Evolutionary conservation across 2,113 vertebrate species (phyloP).

Genomic region (Steatornis caripensis): DNA sequence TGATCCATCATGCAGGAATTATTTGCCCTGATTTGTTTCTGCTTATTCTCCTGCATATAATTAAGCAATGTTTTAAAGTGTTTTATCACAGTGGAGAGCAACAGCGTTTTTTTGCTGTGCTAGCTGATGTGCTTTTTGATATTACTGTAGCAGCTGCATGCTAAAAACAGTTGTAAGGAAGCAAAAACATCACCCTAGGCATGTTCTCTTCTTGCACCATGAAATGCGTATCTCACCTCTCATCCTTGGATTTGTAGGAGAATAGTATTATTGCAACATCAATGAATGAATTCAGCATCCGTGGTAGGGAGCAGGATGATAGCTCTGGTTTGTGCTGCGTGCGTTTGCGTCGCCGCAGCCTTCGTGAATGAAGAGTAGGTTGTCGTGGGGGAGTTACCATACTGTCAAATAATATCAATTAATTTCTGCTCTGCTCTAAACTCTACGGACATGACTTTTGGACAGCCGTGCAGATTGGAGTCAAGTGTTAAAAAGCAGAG

Average conservation of each 20-base stretch:
- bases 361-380: not conserved
- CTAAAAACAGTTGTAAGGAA: conserved; percentile 37
- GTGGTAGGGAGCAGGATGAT: not conserved
- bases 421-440: not conserved
- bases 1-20: not conserved
- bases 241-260: not conserved
- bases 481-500: not conserved
- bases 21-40: conserved; percentile 19
- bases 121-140: conserved; percentile 46
- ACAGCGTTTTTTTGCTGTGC: conserved; percentile 15
- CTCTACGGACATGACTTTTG: not conserved
- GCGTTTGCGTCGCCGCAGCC: not conserved
- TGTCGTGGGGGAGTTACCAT: not conserved
- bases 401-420: not conserved
- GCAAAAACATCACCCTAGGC: conserved; percentile 9
- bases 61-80: conserved; percentile 26
- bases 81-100: conserved; percentile 26
- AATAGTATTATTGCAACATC: not conserved
- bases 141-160: conserved; percentile 23
- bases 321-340: not conserved
- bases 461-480: not conserved
- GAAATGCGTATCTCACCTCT: not conserved
- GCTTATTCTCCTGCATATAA: conserved; percentile 4
- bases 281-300: not conserved
- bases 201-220: not conserved